phyloP scores from a whole-genome alignment of 2,113 vertebrate genomes.

The Trachemys scripta region DNA sequence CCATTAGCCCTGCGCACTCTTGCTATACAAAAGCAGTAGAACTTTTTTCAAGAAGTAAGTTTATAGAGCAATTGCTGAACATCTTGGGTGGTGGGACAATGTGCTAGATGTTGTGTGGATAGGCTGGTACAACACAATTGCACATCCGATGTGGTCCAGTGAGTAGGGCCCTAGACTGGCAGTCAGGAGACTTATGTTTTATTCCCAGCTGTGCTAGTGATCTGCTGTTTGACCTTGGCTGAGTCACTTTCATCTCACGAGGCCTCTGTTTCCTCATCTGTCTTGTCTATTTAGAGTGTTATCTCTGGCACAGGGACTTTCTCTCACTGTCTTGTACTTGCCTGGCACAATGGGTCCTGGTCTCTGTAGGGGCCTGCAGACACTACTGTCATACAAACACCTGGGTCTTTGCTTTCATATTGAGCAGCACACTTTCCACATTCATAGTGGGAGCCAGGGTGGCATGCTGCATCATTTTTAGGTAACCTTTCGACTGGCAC shows the following conservation, averaged over 20 bases:
- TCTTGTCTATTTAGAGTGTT: background rate
- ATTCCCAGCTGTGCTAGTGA: background rate
- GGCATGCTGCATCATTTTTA: background rate
- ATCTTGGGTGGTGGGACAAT: background rate
- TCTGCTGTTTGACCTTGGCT: background rate
- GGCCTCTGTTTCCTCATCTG: background rate
- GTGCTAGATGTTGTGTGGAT: background rate
- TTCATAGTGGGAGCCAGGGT: background rate
- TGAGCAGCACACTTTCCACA: background rate
- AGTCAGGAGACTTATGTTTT: background rate
- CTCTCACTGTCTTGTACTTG: too few relatives aligned
- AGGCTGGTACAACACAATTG: background rate
- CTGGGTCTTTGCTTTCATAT: background rate
- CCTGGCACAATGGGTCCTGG: background rate
- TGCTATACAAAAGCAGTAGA: background rate
- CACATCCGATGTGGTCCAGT: background rate
- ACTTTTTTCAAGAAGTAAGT: background rate
- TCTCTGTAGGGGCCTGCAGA: background rate
- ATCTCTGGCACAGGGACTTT: background rate
- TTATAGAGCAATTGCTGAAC: background rate
- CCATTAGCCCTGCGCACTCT: background rate
- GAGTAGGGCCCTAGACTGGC: background rate
- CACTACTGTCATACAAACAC: too few relatives aligned
- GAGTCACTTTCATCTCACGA: background rate
- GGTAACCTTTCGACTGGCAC: background rate